Evolutionary conservation across 2,888 invertebrate species (phyloP), one percentile per base, ranked within the genome.

Genomic region (Melolontha melolontha): DNA sequence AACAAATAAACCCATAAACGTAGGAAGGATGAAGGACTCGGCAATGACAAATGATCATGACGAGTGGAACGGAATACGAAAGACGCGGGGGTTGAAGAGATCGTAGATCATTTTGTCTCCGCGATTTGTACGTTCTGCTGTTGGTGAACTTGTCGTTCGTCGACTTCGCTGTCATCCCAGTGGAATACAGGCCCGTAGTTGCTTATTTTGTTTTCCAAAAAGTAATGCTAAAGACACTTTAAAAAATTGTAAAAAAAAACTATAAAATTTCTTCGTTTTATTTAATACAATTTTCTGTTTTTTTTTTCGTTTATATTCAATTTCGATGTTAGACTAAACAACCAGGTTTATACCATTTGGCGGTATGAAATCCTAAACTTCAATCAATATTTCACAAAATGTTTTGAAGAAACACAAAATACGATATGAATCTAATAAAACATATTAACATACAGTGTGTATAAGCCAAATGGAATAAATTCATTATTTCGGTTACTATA

Each of bases 121-220:
- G 74, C 75, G 75, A 75, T 75, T 75, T 75, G 74, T 74, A 75
- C 73, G 66, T 72, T 74, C 73, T 73, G 71, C 70, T 68, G 74
- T 73, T 72, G 67, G 72, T 72, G 68, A 73, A 74, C 73, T 74
- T 74, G 74, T 74, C 74, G 72, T 69, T n/a, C 59, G 1, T n/a
- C 59, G 12, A 29, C 47, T 27, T 44, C 44, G 41, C 47, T 62
- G 34, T 42, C 63, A 67, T 70, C 70, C 70, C 68, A 47, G 51
- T n/a, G 67, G 67, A 67, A 42, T 6, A 65, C 71, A 72, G 66
- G 59, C 27, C 29, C 51, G 67, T 54, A 52, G 27, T 54, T 42
- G 17, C 14, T 10, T 42, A 29, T 29, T 14, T 44, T 44, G 4
- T 41, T 8, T 5, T 6, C 1, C 8, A n/a, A 10, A 22, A 12